These are phyloP conservation scores for Anarrhichthys ocellatus DNA, from an alignment of 2,113 vertebrate species.

Conservation along the genomic window DNA sequence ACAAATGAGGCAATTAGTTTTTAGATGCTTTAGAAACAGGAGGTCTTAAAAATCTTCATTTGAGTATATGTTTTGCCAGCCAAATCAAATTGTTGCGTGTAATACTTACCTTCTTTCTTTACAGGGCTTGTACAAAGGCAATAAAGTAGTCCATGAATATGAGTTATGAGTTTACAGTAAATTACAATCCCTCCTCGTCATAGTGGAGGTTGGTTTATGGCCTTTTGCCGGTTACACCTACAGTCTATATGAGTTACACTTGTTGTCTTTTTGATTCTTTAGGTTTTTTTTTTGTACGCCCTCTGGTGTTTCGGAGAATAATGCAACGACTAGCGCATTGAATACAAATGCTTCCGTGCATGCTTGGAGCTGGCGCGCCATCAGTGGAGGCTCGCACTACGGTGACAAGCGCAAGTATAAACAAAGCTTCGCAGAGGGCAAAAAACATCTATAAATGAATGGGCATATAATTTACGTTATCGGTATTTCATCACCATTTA, in stretches of 20 bases:
- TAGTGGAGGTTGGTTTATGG: background rate
- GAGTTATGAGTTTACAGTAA: background rate
- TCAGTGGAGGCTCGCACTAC: background rate
- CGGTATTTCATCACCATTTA: background rate
- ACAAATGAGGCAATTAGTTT: background rate
- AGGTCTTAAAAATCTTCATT: background rate
- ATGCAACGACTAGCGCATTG: background rate
- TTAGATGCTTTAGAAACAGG: background rate
- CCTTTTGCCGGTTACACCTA: background rate
- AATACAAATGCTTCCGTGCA: background rate
- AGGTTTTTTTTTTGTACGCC: background rate
- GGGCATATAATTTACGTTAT: constrained; percentile 3
- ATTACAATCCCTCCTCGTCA: background rate
- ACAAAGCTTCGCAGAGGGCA: background rate
- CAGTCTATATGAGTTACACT: background rate
- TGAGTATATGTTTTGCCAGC: background rate
- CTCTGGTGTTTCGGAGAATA: background rate
- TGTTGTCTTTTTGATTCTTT: background rate
- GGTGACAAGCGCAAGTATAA: background rate
- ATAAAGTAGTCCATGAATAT: constrained; percentile 2
- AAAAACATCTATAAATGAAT: constrained; percentile 4
- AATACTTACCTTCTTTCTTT: background rate
- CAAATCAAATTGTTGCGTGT: background rate
- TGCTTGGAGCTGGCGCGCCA: no score
- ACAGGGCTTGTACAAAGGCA: background rate